These are phyloP conservation scores for Nicator chloris DNA, from an alignment of 2,113 vertebrate species.

Conservation along the genomic window DNA sequence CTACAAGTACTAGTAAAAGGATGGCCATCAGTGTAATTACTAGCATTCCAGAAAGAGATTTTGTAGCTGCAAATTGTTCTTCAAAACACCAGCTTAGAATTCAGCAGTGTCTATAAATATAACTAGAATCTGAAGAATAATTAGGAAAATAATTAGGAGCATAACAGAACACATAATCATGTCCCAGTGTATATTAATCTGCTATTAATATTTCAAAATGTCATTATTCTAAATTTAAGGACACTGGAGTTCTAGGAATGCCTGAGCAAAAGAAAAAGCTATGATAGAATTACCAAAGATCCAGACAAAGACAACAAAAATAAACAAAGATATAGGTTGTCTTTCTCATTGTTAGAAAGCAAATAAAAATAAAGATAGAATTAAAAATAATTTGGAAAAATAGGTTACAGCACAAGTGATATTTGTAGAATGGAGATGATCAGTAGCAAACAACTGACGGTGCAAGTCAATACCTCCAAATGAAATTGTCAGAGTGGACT, in stretches of 20 bases:
- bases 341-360: neutral
- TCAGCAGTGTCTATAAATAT: neutral
- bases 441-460: neutral
- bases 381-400: neutral
- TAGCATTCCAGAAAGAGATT: neutral
- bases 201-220: neutral
- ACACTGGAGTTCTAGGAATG: neutral
- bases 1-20: neutral
- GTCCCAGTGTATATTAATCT: neutral
- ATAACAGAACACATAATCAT: neutral
- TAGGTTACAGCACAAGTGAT: neutral
- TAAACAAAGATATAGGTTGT: neutral
- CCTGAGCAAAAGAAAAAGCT: neutral
- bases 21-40: neutral
- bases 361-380: neutral
- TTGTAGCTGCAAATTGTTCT: neutral
- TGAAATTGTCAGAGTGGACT: neutral
- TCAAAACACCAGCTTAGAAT: neutral
- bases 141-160: neutral
- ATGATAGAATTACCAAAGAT: neutral
- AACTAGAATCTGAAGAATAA: neutral
- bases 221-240: neutral
- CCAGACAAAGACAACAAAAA: neutral
- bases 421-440: neutral
- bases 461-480: neutral